These are phyloP conservation scores for Neomorphus geoffroyi DNA, from an alignment of 2,797 vertebrate species.

Conservation along the genomic window DNA sequence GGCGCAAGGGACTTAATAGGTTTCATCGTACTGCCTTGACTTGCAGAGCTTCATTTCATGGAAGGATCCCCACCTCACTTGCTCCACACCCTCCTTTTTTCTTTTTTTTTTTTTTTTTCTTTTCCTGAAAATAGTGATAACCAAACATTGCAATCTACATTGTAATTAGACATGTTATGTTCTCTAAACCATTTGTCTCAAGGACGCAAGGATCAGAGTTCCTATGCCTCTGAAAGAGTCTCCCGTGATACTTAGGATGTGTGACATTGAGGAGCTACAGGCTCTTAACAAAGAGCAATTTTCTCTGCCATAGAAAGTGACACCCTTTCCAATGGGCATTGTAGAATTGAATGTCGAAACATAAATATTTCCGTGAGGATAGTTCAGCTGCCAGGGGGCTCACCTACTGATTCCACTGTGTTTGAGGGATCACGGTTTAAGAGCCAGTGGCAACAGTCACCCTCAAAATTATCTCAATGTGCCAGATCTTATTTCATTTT, in stretches of 20 bases:
- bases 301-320: not conserved
- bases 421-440: not conserved
- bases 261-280: not conserved
- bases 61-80: slow-evolving; percentile 7
- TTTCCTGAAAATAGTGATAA: not conserved
- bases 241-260: not conserved
- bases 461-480: not conserved
- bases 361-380: not conserved
- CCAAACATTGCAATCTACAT: not conserved
- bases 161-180: not conserved
- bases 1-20: slow-evolving; percentile 61
- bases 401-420: not conserved
- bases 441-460: not conserved
- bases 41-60: not conserved
- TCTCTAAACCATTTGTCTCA: slow-evolving; percentile 5
- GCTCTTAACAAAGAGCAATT: not conserved
- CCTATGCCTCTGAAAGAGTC: not conserved
- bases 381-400: not conserved
- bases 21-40: slow-evolving; percentile 50
- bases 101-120: not conserved
- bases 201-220: not conserved
- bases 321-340: not conserved
- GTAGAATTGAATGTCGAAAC: not conserved
- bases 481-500: not conserved
- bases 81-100: not conserved